These are phyloP conservation scores for Papilio demoleus DNA, from an alignment of 2,888 invertebrate species.

Conservation along the genomic window DNA sequence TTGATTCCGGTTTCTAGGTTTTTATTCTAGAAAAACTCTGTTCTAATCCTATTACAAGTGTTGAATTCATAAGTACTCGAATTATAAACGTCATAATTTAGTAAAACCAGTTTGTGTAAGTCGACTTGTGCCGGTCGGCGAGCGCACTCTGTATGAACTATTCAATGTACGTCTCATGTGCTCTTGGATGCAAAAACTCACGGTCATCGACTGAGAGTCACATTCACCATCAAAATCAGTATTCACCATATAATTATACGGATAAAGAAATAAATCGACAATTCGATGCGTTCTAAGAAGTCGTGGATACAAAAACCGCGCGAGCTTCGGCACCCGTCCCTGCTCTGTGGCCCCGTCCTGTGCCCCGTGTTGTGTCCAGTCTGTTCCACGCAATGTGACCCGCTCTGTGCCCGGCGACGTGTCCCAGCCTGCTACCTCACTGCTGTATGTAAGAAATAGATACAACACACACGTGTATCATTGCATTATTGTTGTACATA, in stretches of 20 bases:
- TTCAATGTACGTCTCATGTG: background rate
- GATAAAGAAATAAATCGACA: conserved; percentile 36
- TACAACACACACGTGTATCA: too few relatives aligned
- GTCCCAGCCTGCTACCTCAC: background rate
- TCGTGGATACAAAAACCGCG: conserved; percentile 1
- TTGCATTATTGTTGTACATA: too few relatives aligned
- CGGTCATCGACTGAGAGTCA: background rate
- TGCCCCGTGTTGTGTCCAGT: background rate
- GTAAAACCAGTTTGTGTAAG: too few relatives aligned
- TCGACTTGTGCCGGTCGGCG: too few relatives aligned
- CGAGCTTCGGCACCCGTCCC: background rate
- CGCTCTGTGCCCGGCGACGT: too few relatives aligned
- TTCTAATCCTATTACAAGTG: too few relatives aligned
- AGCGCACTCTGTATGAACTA: background rate
- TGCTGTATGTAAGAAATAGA: background rate
- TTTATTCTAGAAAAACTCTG: too few relatives aligned
- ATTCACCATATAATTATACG: conserved; percentile 17
- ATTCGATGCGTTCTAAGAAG: conserved; percentile 8
- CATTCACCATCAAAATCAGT: background rate
- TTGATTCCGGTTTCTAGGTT: too few relatives aligned
- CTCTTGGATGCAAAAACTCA: background rate
- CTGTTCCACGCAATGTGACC: background rate
- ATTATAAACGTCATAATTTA: too few relatives aligned
- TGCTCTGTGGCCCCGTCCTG: background rate
- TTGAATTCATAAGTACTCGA: too few relatives aligned